Evolutionary conservation across 2,888 invertebrate species (phyloP), one percentile per base, ranked within the genome.

Genomic region (Portevinia maculata): DNA sequence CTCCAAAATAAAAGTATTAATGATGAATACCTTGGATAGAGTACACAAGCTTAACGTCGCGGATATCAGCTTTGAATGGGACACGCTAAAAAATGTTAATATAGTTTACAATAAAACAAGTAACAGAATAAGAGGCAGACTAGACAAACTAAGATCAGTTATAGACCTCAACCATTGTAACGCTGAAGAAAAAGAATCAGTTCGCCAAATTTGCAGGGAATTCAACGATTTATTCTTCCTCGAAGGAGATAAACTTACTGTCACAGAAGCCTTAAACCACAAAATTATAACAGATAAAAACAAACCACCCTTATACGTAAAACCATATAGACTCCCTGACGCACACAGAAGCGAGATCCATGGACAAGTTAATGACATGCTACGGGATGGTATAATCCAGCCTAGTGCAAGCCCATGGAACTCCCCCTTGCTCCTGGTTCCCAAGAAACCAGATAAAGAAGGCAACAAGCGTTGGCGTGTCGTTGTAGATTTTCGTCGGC

Each of bases 191-290:
- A 44, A 53, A 32, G 37, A 59, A 13, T 41, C 55, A 11, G 50
- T 67, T 6, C 37, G 46, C 3, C 30, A 13, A 24, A 75, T 60
- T 19, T 75, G 67, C 13, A 24, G 41, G 4, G 41, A 75, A 44
- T 75, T 48, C 30, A 71, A 65, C 32, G 57, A 79, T 32, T 8
- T 79, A 7, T 71, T 62, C 55, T 65, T 44, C 44, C 48, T 70
- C 7, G 52, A 71, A 17, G 71, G 53, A 4, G 74, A 74, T 11
- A 15, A 59, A 2, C 34, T 79, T 7, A 32, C 69, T 1, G 9
- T 30, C n/a, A 79, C 67, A 3, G 21, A 48, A 9, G 8, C 53
- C 13, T 46, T 67, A 17, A 37, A 30, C 8, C 71, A 76, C 28
- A 46, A 15, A 1, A 71, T 79, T n/a, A 30, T 46, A 4, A 79